Evolutionary conservation across 2,888 invertebrate genomes (phyloP).

Genomic region (Anorthoa munda): DNA sequence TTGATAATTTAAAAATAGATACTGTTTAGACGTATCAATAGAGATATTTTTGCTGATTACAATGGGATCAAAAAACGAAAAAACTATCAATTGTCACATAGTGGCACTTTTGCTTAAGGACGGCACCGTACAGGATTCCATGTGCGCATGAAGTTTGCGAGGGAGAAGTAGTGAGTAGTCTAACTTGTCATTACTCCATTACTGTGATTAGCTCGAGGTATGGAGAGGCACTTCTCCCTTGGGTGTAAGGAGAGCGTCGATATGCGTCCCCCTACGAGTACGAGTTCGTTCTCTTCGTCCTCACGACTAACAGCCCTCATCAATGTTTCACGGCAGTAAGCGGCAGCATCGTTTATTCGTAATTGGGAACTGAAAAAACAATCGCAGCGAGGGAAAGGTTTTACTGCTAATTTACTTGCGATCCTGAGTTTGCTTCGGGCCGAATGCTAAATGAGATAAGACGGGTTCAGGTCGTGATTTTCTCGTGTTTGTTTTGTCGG

Average conservation of each 20-base stretch:
- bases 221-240: conserved; percentile 51
- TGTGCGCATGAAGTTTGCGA: conserved; percentile 71
- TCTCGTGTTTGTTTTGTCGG: conserved; percentile 52
- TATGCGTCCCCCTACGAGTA: conserved; percentile 54
- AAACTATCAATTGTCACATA: too few species aligned
- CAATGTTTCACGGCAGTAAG: conserved; percentile 86
- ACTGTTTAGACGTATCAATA: too few species aligned
- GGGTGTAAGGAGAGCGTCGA: conserved; percentile 56
- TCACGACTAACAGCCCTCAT: conserved; percentile 80
- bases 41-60: too few species aligned
- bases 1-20: too few species aligned
- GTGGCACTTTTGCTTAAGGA: too few species aligned
- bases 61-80: too few species aligned
- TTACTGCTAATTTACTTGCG: conserved; percentile 81
- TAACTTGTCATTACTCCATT: conserved; percentile 88
- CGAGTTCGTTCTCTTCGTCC: conserved; percentile 34
- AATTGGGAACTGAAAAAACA: conserved; percentile 87
- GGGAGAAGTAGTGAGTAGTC: conserved; percentile 71
- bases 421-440: conserved; percentile 68
- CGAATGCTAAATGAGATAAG: conserved; percentile 78
- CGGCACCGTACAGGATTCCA: conserved; percentile 61
- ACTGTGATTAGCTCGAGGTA: conserved; percentile 81
- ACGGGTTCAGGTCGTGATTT: conserved; percentile 59
- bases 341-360: conserved; percentile 82
- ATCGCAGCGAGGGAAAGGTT: conserved; percentile 79